Percentiles rank a stretch among this genome's conserved stretches.
These are phyloP conservation scores for Pyrrhosoma nymphula DNA, from an alignment of 2,888 invertebrate genomes.

Conservation along the genomic window DNA sequence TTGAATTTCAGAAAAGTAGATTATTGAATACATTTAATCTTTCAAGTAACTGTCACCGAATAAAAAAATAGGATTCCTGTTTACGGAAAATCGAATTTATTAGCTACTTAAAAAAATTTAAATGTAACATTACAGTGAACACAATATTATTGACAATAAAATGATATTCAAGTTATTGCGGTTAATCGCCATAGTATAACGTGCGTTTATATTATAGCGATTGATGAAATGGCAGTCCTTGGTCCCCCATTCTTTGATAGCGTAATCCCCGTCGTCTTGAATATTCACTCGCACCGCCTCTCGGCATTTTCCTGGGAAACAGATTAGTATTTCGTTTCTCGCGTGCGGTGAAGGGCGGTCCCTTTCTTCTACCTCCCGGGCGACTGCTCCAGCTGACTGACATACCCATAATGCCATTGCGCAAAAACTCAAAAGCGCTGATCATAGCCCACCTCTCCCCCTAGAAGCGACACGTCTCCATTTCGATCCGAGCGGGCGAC, in stretches of 20 bases:
- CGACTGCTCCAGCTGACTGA: not conserved
- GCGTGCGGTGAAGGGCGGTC: slow-evolving; percentile 21
- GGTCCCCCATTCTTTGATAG: not conserved
- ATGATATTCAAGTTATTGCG: too few relatives aligned
- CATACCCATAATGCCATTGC: slow-evolving; percentile 46
- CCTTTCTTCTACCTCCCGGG: not conserved
- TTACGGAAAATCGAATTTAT: too few relatives aligned
- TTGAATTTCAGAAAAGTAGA: too few relatives aligned
- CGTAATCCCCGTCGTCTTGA: not conserved
- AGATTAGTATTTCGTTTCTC: not conserved
- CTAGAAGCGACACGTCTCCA: not conserved
- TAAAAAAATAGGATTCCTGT: too few relatives aligned
- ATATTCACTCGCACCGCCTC: not conserved
- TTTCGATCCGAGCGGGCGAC: not conserved
- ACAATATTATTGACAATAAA: too few relatives aligned
- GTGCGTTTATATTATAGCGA: too few relatives aligned
- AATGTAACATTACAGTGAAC: too few relatives aligned
- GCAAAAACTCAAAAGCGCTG: slow-evolving; percentile 34
- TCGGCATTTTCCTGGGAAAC: slow-evolving; percentile 7
- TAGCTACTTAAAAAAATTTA: too few relatives aligned
- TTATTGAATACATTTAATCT: too few relatives aligned
- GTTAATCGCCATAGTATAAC: too few relatives aligned
- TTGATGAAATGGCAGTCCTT: not conserved
- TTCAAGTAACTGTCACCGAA: too few relatives aligned
- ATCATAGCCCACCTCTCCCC: not conserved